Percentiles rank a stretch among this genome's conserved stretches.
phyloP scores from a whole-genome alignment of 1,140 invertebrate genomes.

The Physella acuta region DNA sequence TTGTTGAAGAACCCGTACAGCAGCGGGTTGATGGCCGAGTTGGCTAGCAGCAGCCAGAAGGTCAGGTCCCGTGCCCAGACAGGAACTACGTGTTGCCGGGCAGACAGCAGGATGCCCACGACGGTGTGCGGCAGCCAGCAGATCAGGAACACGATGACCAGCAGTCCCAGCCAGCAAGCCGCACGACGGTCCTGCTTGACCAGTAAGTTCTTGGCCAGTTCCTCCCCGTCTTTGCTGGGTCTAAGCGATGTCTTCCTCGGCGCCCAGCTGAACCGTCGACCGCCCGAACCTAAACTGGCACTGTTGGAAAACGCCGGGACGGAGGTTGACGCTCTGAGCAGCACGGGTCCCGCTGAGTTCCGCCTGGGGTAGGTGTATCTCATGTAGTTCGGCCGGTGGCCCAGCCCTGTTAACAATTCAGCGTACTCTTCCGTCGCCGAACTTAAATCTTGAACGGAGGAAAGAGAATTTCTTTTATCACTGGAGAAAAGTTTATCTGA shows the following conservation, averaged over 20 bases:
- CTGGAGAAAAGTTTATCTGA: slow-evolving; percentile 2
- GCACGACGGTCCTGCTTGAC: slow-evolving; percentile 49
- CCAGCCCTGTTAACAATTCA: slow-evolving; percentile 16
- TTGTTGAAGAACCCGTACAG: slow-evolving; percentile 51
- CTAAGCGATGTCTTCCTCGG: slow-evolving; percentile 8
- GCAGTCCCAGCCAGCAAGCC: slow-evolving; percentile 40
- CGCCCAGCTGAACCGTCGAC: slow-evolving; percentile 8
- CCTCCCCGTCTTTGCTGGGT: slow-evolving; percentile 30
- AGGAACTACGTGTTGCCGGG: slow-evolving; percentile 30
- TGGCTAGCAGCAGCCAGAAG: slow-evolving; percentile 42
- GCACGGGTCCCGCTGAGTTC: neutral
- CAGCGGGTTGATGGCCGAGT: slow-evolving; percentile 48
- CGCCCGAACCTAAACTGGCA: neutral
- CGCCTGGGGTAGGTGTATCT: neutral
- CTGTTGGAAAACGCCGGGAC: neutral
- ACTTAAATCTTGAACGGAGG: slow-evolving; percentile 36
- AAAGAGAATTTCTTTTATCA: slow-evolving; percentile 33
- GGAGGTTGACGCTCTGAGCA: neutral
- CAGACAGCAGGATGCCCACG: slow-evolving; percentile 32
- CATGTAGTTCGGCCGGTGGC: neutral
- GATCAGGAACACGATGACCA: slow-evolving; percentile 42
- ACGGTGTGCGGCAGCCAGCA: slow-evolving; percentile 49
- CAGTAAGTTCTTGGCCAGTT: slow-evolving; percentile 44
- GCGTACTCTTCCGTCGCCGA: slow-evolving; percentile 33
- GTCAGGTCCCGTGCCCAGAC: slow-evolving; percentile 31